Conservation (phyloP, 2,888 invertebrate species). For the Tetragnatha montana region DNA sequence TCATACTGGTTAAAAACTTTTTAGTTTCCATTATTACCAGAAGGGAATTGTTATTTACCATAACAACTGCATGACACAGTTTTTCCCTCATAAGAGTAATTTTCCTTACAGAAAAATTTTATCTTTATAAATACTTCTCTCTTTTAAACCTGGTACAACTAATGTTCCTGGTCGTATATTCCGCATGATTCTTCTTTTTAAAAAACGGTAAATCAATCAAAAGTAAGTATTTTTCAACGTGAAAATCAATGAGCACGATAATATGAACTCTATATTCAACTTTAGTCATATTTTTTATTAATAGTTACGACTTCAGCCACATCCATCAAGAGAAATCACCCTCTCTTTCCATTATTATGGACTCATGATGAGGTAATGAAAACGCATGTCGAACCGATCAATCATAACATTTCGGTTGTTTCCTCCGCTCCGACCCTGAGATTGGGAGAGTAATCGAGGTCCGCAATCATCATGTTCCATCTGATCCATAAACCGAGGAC, state of each 20-base stretch:
- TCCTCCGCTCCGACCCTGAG: slow-evolving; percentile 11
- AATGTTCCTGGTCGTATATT: too few relatives aligned
- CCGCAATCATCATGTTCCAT: not conserved
- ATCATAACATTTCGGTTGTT: slow-evolving; percentile 3
- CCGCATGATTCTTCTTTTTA: too few relatives aligned
- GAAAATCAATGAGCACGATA: not conserved
- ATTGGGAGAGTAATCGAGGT: not conserved
- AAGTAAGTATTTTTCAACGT: too few relatives aligned
- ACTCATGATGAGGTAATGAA: slow-evolving; percentile 19
- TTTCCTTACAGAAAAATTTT: too few relatives aligned
- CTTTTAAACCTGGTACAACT: too few relatives aligned
- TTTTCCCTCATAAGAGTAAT: too few relatives aligned
- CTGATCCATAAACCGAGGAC: not conserved
- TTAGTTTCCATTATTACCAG: too few relatives aligned
- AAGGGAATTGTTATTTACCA: too few relatives aligned
- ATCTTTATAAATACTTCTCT: too few relatives aligned
- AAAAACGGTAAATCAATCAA: too few relatives aligned
- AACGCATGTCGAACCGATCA: not conserved
- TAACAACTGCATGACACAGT: too few relatives aligned
- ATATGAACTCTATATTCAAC: not conserved
- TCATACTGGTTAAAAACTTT: too few relatives aligned
- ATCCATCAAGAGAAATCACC: slow-evolving; percentile 27
- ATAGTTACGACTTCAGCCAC: slow-evolving; percentile 22
- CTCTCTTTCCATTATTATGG: not conserved
- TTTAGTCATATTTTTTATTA: not conserved